These are phyloP conservation scores for Cryptophagus acutangulus DNA, from an alignment of 2,888 invertebrate genomes.

Conservation along the genomic window DNA sequence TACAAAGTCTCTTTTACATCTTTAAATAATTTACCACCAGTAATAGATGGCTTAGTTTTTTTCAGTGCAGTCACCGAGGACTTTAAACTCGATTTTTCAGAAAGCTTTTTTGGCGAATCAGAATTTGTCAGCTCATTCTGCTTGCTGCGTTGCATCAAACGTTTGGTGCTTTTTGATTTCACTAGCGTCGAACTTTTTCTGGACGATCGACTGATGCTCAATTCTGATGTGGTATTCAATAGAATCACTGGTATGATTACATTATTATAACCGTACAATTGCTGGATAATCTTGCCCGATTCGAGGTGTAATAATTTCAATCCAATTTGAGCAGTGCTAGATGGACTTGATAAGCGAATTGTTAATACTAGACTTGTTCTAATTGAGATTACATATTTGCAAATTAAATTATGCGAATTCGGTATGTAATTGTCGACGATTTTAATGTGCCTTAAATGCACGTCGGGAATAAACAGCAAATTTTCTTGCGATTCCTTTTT, in stretches of 20 bases:
- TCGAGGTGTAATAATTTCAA: slow-evolving; percentile 22
- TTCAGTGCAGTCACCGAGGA: background rate
- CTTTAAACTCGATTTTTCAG: background rate
- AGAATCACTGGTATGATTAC: slow-evolving; percentile 18
- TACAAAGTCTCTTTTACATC: background rate
- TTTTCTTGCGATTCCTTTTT: slow-evolving; percentile 17
- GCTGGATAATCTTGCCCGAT: no score
- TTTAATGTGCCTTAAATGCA: background rate
- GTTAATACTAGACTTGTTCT: slow-evolving; percentile 14
- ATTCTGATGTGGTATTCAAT: slow-evolving; percentile 4
- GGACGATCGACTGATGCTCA: no score
- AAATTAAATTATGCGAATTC: slow-evolving; percentile 20
- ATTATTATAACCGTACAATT: slow-evolving; percentile 14
- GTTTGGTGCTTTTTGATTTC: no score
- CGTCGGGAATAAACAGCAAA: slow-evolving; percentile 12
- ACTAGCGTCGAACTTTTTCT: no score
- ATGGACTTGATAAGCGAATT: slow-evolving; percentile 19
- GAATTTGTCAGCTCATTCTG: background rate
- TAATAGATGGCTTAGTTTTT: no score
- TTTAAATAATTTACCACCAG: no score
- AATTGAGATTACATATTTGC: slow-evolving; percentile 14
- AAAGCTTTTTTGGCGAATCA: background rate
- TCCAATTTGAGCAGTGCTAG: slow-evolving; percentile 16
- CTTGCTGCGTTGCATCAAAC: background rate
- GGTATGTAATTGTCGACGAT: slow-evolving; percentile 24